Evolutionary conservation across 1,140 invertebrate genomes (phyloP).

Genomic region (Drosophila bocki): DNA sequence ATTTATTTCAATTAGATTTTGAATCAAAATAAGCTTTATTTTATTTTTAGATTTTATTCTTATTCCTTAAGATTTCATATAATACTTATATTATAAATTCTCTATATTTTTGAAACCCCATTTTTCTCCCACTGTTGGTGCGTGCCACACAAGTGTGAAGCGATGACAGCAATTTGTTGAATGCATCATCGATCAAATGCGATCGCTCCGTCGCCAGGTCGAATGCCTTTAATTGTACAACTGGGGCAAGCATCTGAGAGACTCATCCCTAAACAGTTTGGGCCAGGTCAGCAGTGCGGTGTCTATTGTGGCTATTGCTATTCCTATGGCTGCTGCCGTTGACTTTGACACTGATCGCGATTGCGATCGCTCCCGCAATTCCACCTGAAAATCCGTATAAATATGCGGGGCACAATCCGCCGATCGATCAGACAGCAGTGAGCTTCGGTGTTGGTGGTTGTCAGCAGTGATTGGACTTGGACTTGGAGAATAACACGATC

Average conservation of each 20-base stretch:
- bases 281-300: slow-evolving; percentile 37
- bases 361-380: slow-evolving; percentile 52
- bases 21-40: background rate
- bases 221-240: slow-evolving; percentile 78
- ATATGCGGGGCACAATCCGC: slow-evolving; percentile 64
- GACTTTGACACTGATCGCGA: slow-evolving; percentile 77
- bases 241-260: slow-evolving; percentile 75
- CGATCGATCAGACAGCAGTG: slow-evolving; percentile 61
- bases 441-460: slow-evolving; percentile 36
- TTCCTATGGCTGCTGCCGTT: slow-evolving; percentile 31
- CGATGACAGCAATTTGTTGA: slow-evolving; percentile 64
- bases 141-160: slow-evolving; percentile 69
- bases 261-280: slow-evolving; percentile 77
- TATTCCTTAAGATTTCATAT: too few species aligned
- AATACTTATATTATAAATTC: background rate
- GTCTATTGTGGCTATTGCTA: slow-evolving; percentile 19
- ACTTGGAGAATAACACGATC: background rate
- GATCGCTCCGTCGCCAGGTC: slow-evolving; percentile 20
- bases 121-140: slow-evolving; percentile 30
- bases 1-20: background rate
- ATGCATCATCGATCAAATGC: slow-evolving; percentile 64
- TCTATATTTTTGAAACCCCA: background rate
- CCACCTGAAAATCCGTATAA: slow-evolving; percentile 62
- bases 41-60: too few species aligned
- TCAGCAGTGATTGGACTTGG: slow-evolving; percentile 29